A percentile compares a stretch with the other conserved stretches of the same genome.
phyloP scores from a whole-genome alignment of 2,113 vertebrate genomes.

The Loxodonta africana region DNA sequence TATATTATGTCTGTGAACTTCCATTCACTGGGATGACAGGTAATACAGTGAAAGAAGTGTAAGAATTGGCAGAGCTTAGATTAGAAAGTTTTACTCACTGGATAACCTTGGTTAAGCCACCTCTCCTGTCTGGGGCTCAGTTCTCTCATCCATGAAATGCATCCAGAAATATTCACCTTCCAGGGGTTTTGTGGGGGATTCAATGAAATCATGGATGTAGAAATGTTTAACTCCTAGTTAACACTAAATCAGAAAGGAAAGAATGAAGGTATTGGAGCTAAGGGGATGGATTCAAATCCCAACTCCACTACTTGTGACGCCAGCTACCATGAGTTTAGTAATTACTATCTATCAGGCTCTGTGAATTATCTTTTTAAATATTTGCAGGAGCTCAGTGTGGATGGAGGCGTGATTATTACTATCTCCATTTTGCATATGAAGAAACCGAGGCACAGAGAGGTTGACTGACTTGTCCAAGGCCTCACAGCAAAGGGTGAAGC shows the following conservation, averaged over 20 bases:
- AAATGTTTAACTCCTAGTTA: background rate
- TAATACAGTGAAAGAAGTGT: background rate
- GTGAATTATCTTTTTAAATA: slow-evolving; percentile 1
- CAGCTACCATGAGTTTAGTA: background rate
- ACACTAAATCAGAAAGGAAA: background rate
- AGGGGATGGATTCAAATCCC: background rate
- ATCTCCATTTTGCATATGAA: background rate
- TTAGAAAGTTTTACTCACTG: background rate
- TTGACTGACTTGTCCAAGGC: background rate
- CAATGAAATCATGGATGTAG: background rate
- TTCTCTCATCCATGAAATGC: background rate
- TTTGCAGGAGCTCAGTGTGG: background rate
- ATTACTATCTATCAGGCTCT: background rate
- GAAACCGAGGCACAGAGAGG: background rate
- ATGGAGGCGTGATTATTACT: background rate
- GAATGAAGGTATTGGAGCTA: background rate
- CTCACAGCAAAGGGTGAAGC: background rate
- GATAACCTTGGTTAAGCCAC: background rate
- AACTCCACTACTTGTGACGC: background rate
- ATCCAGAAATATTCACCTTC: background rate
- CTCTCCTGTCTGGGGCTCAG: background rate
- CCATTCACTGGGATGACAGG: background rate
- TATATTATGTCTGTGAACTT: background rate
- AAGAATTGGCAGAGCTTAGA: background rate
- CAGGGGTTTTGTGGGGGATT: background rate